These are phyloP conservation scores for Adela reaumurella DNA, from an alignment of 2,888 invertebrate genomes.

Conservation along the genomic window DNA sequence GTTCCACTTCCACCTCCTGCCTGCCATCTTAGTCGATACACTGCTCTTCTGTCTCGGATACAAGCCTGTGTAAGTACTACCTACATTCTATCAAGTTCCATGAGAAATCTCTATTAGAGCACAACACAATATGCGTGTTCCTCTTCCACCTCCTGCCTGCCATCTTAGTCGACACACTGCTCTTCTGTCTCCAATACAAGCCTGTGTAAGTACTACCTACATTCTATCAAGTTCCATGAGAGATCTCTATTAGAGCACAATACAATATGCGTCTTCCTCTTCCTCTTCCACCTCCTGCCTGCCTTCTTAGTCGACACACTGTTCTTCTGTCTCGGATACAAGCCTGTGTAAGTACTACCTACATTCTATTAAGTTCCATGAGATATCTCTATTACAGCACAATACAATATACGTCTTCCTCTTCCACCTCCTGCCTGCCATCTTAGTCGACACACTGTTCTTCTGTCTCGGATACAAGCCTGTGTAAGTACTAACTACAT, in stretches of 20 bases:
- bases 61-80: constrained; percentile 86
- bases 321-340: constrained; percentile 76
- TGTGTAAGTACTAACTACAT: constrained; percentile 62
- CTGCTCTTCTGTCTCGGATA: constrained; percentile 76
- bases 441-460: constrained; percentile 75
- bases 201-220: constrained; percentile 68
- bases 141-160: constrained; percentile 92
- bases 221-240: no score
- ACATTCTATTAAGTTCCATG: no score
- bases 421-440: constrained; percentile 89
- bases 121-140: constrained; percentile 79
- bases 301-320: constrained; percentile 81
- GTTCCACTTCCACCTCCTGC: constrained; percentile 85
- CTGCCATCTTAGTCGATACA: constrained; percentile 81
- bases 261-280: no score
- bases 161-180: constrained; percentile 73
- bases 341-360: constrained; percentile 87
- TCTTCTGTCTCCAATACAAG: constrained; percentile 78
- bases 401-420: constrained; percentile 82
- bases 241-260: no score
- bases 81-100: no score
- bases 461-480: constrained; percentile 83
- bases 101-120: constrained; percentile 64
- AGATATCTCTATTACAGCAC: constrained; percentile 65
- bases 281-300: constrained; percentile 88